phyloP scores from a whole-genome alignment of 1,140 invertebrate species.

The Aphelinus certus region DNA sequence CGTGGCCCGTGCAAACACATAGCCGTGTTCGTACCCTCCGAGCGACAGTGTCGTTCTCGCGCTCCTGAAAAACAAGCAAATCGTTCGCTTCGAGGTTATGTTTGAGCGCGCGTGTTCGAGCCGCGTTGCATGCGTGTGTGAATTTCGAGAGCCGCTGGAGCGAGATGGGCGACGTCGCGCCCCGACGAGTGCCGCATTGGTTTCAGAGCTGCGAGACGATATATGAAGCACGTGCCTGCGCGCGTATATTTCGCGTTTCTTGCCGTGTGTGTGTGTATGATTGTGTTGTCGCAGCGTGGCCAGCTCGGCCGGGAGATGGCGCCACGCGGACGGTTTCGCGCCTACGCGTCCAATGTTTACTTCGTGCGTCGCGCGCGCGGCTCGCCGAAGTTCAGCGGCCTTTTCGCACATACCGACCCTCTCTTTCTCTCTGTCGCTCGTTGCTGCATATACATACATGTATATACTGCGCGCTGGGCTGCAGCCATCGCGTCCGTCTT shows the following conservation, averaged over 20 bases:
- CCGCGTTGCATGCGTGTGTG: slow-evolving; percentile 41
- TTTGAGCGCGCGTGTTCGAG: neutral
- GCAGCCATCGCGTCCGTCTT: too few species aligned
- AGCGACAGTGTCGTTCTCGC: too few species aligned
- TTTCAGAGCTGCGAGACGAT: neutral
- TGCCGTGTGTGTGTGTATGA: too few species aligned
- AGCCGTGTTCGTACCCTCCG: too few species aligned
- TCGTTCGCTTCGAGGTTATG: too few species aligned
- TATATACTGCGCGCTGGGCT: too few species aligned
- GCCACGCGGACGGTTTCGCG: slow-evolving; percentile 19
- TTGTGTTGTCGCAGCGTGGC: neutral
- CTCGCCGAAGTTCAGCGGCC: slow-evolving; percentile 34
- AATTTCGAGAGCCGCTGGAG: neutral
- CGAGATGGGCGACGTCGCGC: neutral
- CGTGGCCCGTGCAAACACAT: too few species aligned
- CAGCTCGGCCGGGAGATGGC: slow-evolving; percentile 3
- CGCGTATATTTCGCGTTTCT: too few species aligned
- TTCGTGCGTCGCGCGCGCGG: slow-evolving; percentile 1
- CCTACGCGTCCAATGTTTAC: slow-evolving; percentile 31
- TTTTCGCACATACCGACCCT: neutral
- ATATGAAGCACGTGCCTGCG: too few species aligned
- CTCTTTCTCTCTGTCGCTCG: neutral
- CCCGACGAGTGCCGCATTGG: neutral
- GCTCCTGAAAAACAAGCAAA: too few species aligned
- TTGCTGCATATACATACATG: neutral